Conservation (phyloP, 2,888 invertebrate genomes). For the Conomelus anceps region DNA sequence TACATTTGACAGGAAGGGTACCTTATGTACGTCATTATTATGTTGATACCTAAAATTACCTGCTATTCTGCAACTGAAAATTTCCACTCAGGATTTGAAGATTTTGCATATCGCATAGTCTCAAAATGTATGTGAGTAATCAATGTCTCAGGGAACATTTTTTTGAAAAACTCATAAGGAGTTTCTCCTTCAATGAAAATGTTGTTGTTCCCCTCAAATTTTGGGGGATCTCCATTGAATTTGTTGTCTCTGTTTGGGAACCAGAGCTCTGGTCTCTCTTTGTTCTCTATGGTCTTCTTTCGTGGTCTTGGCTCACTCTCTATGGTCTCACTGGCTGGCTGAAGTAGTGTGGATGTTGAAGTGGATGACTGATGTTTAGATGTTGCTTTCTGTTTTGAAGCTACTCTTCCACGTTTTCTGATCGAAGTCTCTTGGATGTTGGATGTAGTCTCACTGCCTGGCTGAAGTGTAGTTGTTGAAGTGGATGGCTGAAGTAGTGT, state of each 20-base stretch:
- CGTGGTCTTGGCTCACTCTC: too few relatives aligned
- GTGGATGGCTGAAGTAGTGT: too few relatives aligned
- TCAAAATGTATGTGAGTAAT: not conserved
- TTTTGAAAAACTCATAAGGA: conserved; percentile 1
- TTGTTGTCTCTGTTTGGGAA: not conserved
- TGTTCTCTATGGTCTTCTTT: too few relatives aligned
- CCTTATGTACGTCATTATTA: conserved; percentile 17
- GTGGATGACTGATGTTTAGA: too few relatives aligned
- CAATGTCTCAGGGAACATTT: not conserved
- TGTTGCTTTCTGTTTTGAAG: too few relatives aligned
- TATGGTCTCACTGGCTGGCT: too few relatives aligned
- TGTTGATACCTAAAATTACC: conserved; percentile 25
- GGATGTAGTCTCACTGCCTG: too few relatives aligned
- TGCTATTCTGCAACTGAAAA: not conserved
- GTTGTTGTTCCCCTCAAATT: not conserved
- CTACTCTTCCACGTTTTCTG: too few relatives aligned
- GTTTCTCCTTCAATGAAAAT: not conserved
- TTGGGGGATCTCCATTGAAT: not conserved
- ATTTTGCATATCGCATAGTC: not conserved
- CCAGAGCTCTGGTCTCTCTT: not conserved
- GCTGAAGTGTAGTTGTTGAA: too few relatives aligned
- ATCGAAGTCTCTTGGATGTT: too few relatives aligned
- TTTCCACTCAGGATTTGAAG: not conserved
- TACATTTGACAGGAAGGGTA: conserved; percentile 9
- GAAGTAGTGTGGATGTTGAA: too few relatives aligned